Evolutionary conservation across 1,140 invertebrate species (phyloP).

Genomic region (Polyergus mexicanus): DNA sequence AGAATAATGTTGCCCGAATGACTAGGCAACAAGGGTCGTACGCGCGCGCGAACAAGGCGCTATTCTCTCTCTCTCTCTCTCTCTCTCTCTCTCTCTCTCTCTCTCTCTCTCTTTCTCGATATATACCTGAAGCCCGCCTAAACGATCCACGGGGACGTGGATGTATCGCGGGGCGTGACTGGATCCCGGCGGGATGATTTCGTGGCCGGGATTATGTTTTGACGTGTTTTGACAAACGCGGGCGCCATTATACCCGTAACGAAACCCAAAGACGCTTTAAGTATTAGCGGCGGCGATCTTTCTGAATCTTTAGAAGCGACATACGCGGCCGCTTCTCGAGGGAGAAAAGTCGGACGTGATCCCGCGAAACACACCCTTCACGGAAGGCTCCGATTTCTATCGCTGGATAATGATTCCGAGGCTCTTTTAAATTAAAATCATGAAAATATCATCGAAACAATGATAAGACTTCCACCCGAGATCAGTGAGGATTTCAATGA

Average conservation of each 20-base stretch:
- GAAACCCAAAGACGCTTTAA: constrained; percentile 75
- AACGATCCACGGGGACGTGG: constrained; percentile 64
- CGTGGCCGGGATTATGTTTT: constrained; percentile 82
- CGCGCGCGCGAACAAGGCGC: constrained; percentile 36
- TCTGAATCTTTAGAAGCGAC: constrained; percentile 67
- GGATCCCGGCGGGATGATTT: constrained; percentile 69
- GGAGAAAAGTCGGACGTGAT: constrained; percentile 51
- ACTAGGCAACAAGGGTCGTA: constrained; percentile 69
- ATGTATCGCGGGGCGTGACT: constrained; percentile 81
- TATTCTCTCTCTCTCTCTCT: neutral
- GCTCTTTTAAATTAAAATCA: too few relatives aligned
- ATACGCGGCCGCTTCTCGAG: constrained; percentile 79
- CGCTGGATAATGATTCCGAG: constrained; percentile 40
- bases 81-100: constrained; percentile 14
- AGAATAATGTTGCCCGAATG: constrained; percentile 74
- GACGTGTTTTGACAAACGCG: constrained; percentile 86
- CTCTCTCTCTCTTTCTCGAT: constrained; percentile 5
- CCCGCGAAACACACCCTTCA: constrained; percentile 65
- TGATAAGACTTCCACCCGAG: too few relatives aligned
- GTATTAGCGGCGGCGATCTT: constrained; percentile 74
- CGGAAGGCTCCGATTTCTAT: constrained; percentile 66
- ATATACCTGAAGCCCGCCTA: constrained; percentile 63
- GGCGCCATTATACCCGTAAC: constrained; percentile 82
- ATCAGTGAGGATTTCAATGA: too few relatives aligned
- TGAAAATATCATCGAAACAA: too few relatives aligned